Evolutionary conservation across 2,113 vertebrate genomes (phyloP), one percentile per base, ranked within the genome.

Genomic region (Centrocercus urophasianus): DNA sequence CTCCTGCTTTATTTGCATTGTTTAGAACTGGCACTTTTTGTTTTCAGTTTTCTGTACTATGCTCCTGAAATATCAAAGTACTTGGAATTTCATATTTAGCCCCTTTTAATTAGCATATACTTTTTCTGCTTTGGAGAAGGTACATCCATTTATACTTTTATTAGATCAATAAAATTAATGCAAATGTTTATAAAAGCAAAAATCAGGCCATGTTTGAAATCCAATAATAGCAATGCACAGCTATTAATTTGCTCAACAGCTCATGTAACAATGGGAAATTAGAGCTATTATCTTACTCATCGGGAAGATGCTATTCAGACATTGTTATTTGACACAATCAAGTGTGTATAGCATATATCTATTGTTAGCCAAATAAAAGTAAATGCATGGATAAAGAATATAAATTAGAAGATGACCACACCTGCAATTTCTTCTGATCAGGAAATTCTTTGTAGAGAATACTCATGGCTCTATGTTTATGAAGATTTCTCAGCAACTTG

Each of bases 231-330:
- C 16, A 80, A 78, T 32, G 13, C 19, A 2, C 7, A 47, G 8
- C 63, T 45, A 30, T 82, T 90, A 87, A 65, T 93, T 92, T 36
- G 54, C 59, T 93, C 48, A 82, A 21, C 22, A 73, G 12, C 40
- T 88, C 47, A 92, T 19, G 69, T 77, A 87, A 73, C 36, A 63
- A 36, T 65, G 75, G 83, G 87, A 91, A 87, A 92, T 93, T 66
- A 91, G 74, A 91, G 64, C 80, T 77, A 50, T 36, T 86, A 74
- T 71, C 84, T 64, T 89, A 66, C 42, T 65, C 20, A 63, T 20
- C 7, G 83, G 34, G 20, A 48, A 22, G 47, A 48, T 48, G 21
- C 21, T 48, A 48, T 48, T 48, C 47, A 48, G 21, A 48, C 20
- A 20, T 43, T 59, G 17, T 50, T 86, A 72, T 77, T 74, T 85